Evolutionary conservation across 2,113 vertebrate genomes (phyloP).

Genomic region (Crocuta crocuta): DNA sequence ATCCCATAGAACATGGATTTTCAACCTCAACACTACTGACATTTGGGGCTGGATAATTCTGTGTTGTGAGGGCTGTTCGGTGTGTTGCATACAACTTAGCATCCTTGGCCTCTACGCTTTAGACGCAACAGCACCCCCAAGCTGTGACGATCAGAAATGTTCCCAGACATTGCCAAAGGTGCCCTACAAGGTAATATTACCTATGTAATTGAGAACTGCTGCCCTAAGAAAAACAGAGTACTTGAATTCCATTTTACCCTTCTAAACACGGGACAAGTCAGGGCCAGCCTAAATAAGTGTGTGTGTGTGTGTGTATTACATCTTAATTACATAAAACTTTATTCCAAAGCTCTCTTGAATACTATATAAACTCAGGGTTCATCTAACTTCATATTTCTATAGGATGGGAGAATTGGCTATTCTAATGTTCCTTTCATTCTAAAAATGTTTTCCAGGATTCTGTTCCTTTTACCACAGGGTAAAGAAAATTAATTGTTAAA

Average conservation of each 20-base stretch:
- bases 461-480: background rate
- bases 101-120: background rate
- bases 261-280: background rate
- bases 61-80: background rate
- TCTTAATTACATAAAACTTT: background rate
- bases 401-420: background rate
- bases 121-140: background rate
- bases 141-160: background rate
- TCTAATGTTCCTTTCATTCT: background rate
- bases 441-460: background rate
- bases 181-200: background rate
- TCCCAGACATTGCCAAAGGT: background rate
- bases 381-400: background rate
- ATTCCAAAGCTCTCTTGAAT: background rate
- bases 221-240: background rate
- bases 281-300: background rate
- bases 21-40: background rate
- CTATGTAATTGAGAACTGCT: background rate
- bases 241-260: background rate
- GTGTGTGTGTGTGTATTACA: background rate
- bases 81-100: background rate
- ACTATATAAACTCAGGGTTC: background rate
- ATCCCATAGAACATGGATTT: background rate
- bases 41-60: background rate
- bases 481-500: conserved; percentile 2